These are phyloP conservation scores for Semotilus atromaculatus DNA, from an alignment of 2,797 vertebrate genomes.

Conservation along the genomic window DNA sequence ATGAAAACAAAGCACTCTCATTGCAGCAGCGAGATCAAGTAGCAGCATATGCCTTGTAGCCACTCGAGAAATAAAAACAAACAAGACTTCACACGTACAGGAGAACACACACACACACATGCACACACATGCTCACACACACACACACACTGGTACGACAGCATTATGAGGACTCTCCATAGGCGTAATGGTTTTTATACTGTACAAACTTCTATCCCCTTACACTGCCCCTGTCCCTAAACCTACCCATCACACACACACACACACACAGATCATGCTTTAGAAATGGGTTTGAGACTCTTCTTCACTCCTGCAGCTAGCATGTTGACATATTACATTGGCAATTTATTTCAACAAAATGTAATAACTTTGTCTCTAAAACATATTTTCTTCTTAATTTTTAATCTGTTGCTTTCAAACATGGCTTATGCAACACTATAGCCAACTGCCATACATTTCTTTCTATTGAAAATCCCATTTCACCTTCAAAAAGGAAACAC, in stretches of 20 bases:
- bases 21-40: constrained; percentile 38
- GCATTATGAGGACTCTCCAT: no score
- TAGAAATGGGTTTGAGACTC: constrained; percentile 68
- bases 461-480: background rate
- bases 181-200: no score
- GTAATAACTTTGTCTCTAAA: background rate
- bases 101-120: constrained; percentile 17
- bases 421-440: background rate
- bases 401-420: background rate
- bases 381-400: background rate
- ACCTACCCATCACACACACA: no score
- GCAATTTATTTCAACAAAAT: background rate
- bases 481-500: background rate
- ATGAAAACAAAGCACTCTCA: constrained; percentile 27
- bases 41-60: constrained; percentile 41
- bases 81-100: constrained; percentile 45
- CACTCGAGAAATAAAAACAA: constrained; percentile 44
- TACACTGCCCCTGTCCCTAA: no score
- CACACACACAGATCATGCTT: constrained; percentile 65
- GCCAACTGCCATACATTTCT: background rate
- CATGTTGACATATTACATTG: constrained; percentile 14
- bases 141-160: no score
- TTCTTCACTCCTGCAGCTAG: background rate
- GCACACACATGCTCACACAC: constrained; percentile 26
- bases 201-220: no score